Evolutionary conservation across 1,140 invertebrate species (phyloP), one percentile per base, ranked within the genome.

Genomic region (Anastatus disparis): DNA sequence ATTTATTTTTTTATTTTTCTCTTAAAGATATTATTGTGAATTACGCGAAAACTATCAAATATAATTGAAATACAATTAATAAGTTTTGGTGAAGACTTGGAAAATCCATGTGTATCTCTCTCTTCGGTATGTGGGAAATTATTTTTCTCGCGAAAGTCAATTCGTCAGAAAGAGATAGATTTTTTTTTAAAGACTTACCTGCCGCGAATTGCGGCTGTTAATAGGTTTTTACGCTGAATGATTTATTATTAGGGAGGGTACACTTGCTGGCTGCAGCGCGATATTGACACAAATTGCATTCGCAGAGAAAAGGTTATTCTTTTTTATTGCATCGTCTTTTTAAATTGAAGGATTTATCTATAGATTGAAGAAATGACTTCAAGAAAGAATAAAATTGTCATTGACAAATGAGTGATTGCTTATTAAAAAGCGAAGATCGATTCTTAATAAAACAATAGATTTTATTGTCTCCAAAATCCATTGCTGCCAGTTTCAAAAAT

Each of bases 211-310:
- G 44, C 27, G n/a, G n/a, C 29, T 46, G 42, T 50, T 63, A 63
- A 48, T 63, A 22, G 15, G 27, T 50, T 63, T 62, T 63, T 22
- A 35, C 59, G 29, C 15, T 27, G 42, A 64, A 40, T 64, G 62
- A 64, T 64, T 64, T 64, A 64, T 40, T 24, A 27, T 12, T 10
- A 15, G 48, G 15, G 62, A 40, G 35, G 17, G 17, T 22, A 10
- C 29, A 20, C 17, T 35, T 35, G 31, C 31, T 35, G n/a, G n/a
- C n/a, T n/a, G n/a, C n/a, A n/a, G 40, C 26, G 26, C 35, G 15
- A 44, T 29, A 50, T 31, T 50, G n/a, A 35, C 44, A 17, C 12
- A 24, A 46, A 62, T 63, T 50, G 24, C 27, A 64, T 64, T 35
- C 15, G 48, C 10, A 17, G 22, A 42, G 56, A 42, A 42, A 53